phyloP scores from a whole-genome alignment of 2,888 invertebrate species.

The Xanthorhoe designata region DNA sequence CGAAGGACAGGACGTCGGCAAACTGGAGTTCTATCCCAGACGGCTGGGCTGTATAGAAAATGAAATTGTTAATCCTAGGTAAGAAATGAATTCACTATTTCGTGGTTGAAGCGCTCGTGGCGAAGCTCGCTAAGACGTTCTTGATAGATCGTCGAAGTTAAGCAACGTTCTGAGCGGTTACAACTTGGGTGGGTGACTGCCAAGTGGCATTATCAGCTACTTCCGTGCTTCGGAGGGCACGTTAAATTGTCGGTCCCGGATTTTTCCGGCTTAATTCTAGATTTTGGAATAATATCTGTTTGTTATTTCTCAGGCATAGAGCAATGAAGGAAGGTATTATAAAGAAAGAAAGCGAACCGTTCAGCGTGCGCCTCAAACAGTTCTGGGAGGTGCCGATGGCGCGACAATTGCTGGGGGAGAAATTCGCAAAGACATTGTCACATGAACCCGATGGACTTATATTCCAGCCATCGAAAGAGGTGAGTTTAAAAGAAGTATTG shows the following conservation, averaged over 20 bases:
- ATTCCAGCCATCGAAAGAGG: conserved; percentile 96
- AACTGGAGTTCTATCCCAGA: conserved; percentile 90
- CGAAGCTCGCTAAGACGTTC: too few relatives aligned
- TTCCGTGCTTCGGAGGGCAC: too few relatives aligned
- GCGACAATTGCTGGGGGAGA: conserved; percentile 90
- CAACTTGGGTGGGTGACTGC: too few relatives aligned
- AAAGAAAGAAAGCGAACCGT: conserved; percentile 92
- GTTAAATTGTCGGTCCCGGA: too few relatives aligned
- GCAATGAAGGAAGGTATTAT: conserved; percentile 93
- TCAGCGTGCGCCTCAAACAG: conserved; percentile 95
- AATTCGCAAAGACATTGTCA: conserved; percentile 92
- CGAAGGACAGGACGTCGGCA: conserved; percentile 91
- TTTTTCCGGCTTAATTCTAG: too few relatives aligned
- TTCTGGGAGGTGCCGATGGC: conserved; percentile 95
- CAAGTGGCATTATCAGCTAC: too few relatives aligned
- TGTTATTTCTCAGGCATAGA: conserved; percentile 78
- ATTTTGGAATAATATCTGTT: too few relatives aligned
- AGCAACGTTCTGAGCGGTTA: too few relatives aligned
- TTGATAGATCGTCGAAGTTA: too few relatives aligned
- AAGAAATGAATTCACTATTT: conserved; percentile 39
- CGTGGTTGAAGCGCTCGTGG: too few relatives aligned
- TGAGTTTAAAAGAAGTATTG: conserved; percentile 54
- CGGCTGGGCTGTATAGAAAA: conserved; percentile 91
- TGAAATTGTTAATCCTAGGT: conserved; percentile 89
- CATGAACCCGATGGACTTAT: conserved; percentile 99